Base-by-base conservation (phyloP, 2,113 vertebrate genomes). In the Echinops telfairi region DNA sequence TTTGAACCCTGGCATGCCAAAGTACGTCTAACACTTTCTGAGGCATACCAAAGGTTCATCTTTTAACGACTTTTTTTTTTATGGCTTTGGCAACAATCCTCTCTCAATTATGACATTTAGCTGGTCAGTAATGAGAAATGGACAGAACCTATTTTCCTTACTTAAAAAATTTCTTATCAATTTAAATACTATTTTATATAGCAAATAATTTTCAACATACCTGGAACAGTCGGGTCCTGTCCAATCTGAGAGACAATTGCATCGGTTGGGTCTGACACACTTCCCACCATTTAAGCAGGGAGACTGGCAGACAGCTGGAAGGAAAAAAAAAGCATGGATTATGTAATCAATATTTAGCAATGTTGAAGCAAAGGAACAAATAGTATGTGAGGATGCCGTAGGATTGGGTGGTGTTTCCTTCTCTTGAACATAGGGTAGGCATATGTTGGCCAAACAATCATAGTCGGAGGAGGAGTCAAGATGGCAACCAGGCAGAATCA, bases 271-370 rank as follows among this genome's bases (percentile, higher is more conserved):
- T 95, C 99, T 97, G 97, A 99, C 96, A 96, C 99, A 99, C 94
- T 98, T 98, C 38, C 99, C 99, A 93, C 99, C 99, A 73, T 99
- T 99, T 98, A 99, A 98, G 97, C 99, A 99, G 5, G 99, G 99
- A 20, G 98, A 98, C 14, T 99, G 98, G 97, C 99, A 99, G 95
- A 99, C 98, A 87, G 99, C 99, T 99, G 97, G 76, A 76, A 83
- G 95, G 27, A 96, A 97, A 97, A 25, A 96, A 53, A 40, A 53
- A 31, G 89, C 31, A 95, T 2, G 94, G 15, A 83, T 7, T 64
- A 95, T 31, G 70, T 92, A 78, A 64, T 83, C n/a, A 86, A 73
- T 14, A 68, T 22, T 68, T 70, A 75, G 66, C 31, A 82, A 58
- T 86, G 85, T 23, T 71, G 53, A 84, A 81, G 43, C 36, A 3